Evolutionary conservation across 2,797 vertebrate genomes (phyloP), one percentile per base, ranked within the genome.

Genomic region (Gymnoscopelus braueri): DNA sequence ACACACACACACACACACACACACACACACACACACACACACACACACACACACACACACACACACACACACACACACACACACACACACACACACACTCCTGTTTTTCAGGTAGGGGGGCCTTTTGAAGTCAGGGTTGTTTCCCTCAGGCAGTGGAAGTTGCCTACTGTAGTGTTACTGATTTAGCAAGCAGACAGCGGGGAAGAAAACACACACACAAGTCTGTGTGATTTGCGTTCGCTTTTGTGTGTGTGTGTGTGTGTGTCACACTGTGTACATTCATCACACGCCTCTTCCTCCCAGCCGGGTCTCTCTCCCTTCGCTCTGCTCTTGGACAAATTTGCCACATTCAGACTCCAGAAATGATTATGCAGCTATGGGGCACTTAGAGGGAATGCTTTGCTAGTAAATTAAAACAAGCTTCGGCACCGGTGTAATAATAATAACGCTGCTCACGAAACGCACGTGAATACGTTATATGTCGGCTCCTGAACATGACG

Each of bases 141-240:
- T 79, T 63, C 80, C 91, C 87, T 84, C 72, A 62, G 88, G 93
- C 87, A 50, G 56, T 90, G 89, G 89, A 94, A 91, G 87, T 87
- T 74, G 78, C 87, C 80, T 76, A 84, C 84, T 88, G 87, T 84
- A 78, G 84, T 77, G 73, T 89, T 83, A 84, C 85, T 84, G 85
- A 85, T 72, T 68, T 67, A 73, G 87, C 84, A 84, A 86, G 80
- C 85, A 75, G 77, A 84, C 80, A 73, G 83, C 39, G 9, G 39
- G 39, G 39, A 44, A 87, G 86, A 85, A 82, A 29, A 29, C 26
- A 29, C 3, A 2, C 26, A 29, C 26, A 29, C 26, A 87, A 79
- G 74, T 7, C 13, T 55, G 61, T 77, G 67, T 69, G 60, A 19
- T 19, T 19, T 29, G 26, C 26, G 26, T 4, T 3, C 2, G 26